These are phyloP conservation scores for Clunio marinus DNA, from an alignment of 2,888 invertebrate genomes.

Conservation along the genomic window DNA sequence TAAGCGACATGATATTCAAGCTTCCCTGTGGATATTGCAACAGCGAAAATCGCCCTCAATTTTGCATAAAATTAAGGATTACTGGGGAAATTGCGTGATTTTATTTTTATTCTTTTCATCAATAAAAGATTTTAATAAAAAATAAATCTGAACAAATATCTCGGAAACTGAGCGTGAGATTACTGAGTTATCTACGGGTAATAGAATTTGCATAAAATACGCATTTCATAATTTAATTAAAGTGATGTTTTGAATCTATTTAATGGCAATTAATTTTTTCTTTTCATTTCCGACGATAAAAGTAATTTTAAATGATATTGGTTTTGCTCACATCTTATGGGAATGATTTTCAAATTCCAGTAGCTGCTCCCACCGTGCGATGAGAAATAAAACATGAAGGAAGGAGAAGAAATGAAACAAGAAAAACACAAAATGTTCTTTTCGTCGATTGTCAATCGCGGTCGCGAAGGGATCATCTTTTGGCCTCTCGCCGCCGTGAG, in stretches of 20 bases:
- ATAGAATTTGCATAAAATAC: conserved; percentile 29
- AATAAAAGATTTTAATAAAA: conserved; percentile 34
- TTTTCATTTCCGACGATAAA: conserved; percentile 33
- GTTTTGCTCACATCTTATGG: background rate
- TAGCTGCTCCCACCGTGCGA: conserved; percentile 5
- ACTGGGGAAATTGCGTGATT: conserved; percentile 9
- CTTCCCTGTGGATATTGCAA: background rate
- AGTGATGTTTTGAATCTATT: background rate
- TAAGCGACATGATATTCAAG: no score
- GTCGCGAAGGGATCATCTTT: conserved; percentile 32
- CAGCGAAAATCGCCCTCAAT: conserved; percentile 8
- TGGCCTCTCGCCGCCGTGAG: conserved; percentile 19
- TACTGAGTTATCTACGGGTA: background rate
- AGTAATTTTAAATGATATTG: conserved; percentile 8
- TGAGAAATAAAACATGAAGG: background rate
- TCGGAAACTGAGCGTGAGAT: background rate
- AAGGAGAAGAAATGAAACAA: conserved; percentile 27
- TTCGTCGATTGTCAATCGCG: conserved; percentile 31
- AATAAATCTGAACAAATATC: conserved; percentile 23
- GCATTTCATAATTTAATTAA: conserved; percentile 38
- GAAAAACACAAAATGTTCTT: conserved; percentile 26
- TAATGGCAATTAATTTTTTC: conserved; percentile 30
- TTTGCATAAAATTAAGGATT: conserved; percentile 34
- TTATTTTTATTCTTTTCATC: background rate
- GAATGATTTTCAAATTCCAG: conserved; percentile 25